These are phyloP conservation scores for Aplysina aerophoba DNA, from an alignment of 37 sponge, comb jelly and placozoan genomes.

Conservation along the genomic window DNA sequence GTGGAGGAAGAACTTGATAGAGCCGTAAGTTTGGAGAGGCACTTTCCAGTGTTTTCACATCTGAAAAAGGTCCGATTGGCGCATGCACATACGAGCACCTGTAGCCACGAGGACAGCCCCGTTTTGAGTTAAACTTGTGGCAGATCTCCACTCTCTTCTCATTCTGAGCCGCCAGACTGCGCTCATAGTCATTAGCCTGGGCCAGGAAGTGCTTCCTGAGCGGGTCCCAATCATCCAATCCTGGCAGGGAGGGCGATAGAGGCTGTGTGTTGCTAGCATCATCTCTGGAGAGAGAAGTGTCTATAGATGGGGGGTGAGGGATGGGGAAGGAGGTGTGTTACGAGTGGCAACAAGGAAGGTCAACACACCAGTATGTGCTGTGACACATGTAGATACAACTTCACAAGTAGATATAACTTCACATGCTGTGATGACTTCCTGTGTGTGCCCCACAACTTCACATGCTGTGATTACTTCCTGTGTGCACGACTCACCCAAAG, in stretches of 20 bases:
- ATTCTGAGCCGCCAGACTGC: background rate
- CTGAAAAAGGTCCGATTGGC: background rate
- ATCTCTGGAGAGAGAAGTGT: too few species aligned
- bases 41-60: background rate
- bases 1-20: background rate
- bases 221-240: conserved; percentile 15
- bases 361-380: too few species aligned
- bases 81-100: conserved; percentile 6
- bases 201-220: conserved; percentile 8
- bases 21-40: background rate
- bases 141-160: conserved; percentile 1
- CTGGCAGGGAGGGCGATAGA: background rate
- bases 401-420: too few species aligned
- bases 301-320: too few species aligned
- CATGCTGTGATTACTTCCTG: too few species aligned
- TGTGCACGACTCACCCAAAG: too few species aligned
- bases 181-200: background rate
- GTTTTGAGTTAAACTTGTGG: background rate
- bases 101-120: conserved; percentile 6
- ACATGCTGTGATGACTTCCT: too few species aligned
- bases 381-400: too few species aligned
- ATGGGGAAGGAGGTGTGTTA: too few species aligned
- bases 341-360: too few species aligned
- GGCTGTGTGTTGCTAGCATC: too few species aligned
- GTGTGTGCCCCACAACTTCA: too few species aligned